phyloP scores from a whole-genome alignment of 2,797 vertebrate species.

The Eupleurogrammus muticus region DNA sequence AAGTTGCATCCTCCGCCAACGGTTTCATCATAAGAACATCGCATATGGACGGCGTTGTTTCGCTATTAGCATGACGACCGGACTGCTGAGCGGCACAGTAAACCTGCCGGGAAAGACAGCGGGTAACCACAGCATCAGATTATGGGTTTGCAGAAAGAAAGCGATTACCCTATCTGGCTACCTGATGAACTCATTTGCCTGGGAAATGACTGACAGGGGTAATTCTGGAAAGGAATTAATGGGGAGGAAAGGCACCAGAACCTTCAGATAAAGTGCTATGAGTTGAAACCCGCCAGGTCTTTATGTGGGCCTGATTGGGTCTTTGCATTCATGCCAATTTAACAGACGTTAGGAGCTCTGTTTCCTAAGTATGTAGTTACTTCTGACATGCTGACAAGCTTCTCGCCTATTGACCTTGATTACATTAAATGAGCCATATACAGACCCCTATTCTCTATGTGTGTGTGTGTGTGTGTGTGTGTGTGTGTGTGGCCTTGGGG shows the following conservation, averaged over 20 bases:
- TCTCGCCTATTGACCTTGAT: slow-evolving; percentile 57
- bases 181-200: slow-evolving; percentile 57
- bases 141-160: slow-evolving; percentile 42
- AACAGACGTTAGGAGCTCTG: slow-evolving; percentile 28
- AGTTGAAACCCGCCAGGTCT: slow-evolving; percentile 37
- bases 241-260: slow-evolving; percentile 32
- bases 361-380: slow-evolving; percentile 37
- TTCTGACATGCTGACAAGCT: slow-evolving; percentile 54
- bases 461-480: slow-evolving; percentile 1
- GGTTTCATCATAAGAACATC: slow-evolving; percentile 80
- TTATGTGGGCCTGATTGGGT: slow-evolving; percentile 46
- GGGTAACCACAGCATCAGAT: slow-evolving; percentile 56
- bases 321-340: slow-evolving; percentile 45
- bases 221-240: slow-evolving; percentile 44
- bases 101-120: slow-evolving; percentile 58
- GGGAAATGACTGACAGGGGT: slow-evolving; percentile 47
- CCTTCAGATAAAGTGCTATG: slow-evolving; percentile 35
- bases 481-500: slow-evolving; percentile 8
- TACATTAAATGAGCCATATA: slow-evolving; percentile 61
- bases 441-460: slow-evolving; percentile 26
- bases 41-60: slow-evolving; percentile 81
- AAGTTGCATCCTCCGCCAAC: slow-evolving; percentile 72
- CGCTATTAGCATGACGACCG: slow-evolving; percentile 64
- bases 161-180: slow-evolving; percentile 47
- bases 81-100: slow-evolving; percentile 47